Evolutionary conservation across 1,140 invertebrate species (phyloP), one percentile per base, ranked within the genome.

Genomic region (Frieseomelitta varia): DNA sequence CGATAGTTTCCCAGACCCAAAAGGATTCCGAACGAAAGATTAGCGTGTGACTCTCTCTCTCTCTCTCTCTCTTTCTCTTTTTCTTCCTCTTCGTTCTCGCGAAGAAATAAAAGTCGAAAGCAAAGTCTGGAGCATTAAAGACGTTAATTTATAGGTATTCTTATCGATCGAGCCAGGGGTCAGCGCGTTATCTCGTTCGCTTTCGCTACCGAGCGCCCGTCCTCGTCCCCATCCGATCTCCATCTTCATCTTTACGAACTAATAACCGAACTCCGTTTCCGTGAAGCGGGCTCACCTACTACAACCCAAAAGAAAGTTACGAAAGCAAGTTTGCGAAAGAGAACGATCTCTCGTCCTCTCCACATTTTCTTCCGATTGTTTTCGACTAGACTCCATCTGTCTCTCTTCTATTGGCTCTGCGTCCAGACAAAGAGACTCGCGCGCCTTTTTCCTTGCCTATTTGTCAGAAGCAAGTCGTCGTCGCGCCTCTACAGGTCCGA

Each of bases 331-430:
- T 75, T 4, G 39, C 6, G 69, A 74, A 68, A 58, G 53, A 55
- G 12, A 72, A 55, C 80, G 15, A 15, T 63, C 30, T 39, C 39
- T 39, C 39, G 39, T 39, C 21, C 53, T 30, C 84, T 87, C 69
- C 51, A 73, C 63, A 84, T 83, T 84, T 84, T 47, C 78, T 76
- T 51, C 68, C 80, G 78, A 91, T 91, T 90, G 87, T 91, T 89
- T 90, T 89, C 87, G 87, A 87, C 89, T 89, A 91, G 87, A 91
- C 87, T 67, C 65, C 56, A 55, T 87, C 85, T 87, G 79, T 90
- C 84, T 84, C 65, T 47, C 47, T n/a, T n/a, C 68, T 2, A 53
- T 84, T 84, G 67, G 30, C 34, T 84, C 34, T 30, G 8, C 71
- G 30, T 77, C 47, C 39, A 53, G 51, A 58, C 51, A 11, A 39